Conservation (phyloP, 2,797 vertebrate species). For the Chloroceryle amazona region DNA sequence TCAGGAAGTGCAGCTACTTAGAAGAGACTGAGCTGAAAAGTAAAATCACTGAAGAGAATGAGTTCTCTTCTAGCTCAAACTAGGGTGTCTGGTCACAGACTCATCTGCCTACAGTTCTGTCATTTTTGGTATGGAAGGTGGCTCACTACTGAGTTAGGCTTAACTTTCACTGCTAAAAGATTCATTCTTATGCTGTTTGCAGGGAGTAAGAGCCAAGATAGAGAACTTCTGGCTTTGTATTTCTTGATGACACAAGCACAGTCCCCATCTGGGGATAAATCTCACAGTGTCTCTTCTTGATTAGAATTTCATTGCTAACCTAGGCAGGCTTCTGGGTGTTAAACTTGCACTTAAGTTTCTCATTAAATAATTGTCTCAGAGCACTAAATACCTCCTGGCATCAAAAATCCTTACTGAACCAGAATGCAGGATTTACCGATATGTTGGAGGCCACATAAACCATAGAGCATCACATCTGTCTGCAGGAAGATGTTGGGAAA, state of each 20-base stretch:
- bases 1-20: too few species aligned
- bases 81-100: neutral
- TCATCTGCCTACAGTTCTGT: neutral
- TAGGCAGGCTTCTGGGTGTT: neutral
- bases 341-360: neutral
- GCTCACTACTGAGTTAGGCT: neutral
- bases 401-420: neutral
- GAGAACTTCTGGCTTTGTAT: neutral
- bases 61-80: too few species aligned
- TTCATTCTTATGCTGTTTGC: neutral
- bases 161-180: neutral
- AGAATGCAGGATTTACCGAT: neutral
- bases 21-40: too few species aligned
- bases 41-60: too few species aligned
- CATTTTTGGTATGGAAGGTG: neutral
- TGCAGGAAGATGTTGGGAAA: neutral
- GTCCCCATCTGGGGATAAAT: neutral
- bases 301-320: neutral
- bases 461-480: accelerated
- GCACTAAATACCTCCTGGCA: neutral
- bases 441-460: neutral
- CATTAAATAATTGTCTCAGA: neutral
- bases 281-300: neutral
- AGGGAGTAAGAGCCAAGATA: neutral
- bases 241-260: neutral